These are phyloP conservation scores for Yponomeuta malinellus DNA, from an alignment of 2,888 invertebrate genomes.

Conservation along the genomic window DNA sequence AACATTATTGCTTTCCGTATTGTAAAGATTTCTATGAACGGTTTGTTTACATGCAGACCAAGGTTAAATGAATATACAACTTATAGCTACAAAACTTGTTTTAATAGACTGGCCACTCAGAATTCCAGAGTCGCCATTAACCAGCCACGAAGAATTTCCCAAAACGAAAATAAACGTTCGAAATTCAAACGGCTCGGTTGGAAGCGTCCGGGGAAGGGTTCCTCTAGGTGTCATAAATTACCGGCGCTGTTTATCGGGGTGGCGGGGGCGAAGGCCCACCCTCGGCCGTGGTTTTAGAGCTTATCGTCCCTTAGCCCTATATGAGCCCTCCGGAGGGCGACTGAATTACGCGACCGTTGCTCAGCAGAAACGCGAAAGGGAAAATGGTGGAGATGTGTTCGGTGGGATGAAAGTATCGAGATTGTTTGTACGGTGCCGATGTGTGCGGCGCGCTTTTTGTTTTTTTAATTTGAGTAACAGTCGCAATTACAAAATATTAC, in stretches of 20 bases:
- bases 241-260: conserved; percentile 61
- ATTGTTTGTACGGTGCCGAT: background rate
- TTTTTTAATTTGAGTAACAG: too few relatives aligned
- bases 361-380: conserved; percentile 46
- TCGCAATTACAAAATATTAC: too few relatives aligned
- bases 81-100: too few relatives aligned
- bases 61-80: too few relatives aligned
- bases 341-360: conserved; percentile 59
- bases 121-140: background rate
- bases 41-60: too few relatives aligned
- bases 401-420: background rate
- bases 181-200: conserved; percentile 14
- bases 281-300: conserved; percentile 72
- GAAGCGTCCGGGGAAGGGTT: conserved; percentile 41
- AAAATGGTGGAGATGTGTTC: background rate
- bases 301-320: conserved; percentile 58
- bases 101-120: background rate
- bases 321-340: conserved; percentile 50
- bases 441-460: background rate
- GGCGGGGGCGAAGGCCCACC: conserved; percentile 48
- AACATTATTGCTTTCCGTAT: too few relatives aligned
- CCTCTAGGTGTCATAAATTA: conserved; percentile 68
- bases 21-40: too few relatives aligned
- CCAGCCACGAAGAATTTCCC: background rate
- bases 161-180: conserved; percentile 11